These are phyloP conservation scores for Mormyrus lacerda DNA, from an alignment of 2,113 vertebrate species.

Conservation along the genomic window DNA sequence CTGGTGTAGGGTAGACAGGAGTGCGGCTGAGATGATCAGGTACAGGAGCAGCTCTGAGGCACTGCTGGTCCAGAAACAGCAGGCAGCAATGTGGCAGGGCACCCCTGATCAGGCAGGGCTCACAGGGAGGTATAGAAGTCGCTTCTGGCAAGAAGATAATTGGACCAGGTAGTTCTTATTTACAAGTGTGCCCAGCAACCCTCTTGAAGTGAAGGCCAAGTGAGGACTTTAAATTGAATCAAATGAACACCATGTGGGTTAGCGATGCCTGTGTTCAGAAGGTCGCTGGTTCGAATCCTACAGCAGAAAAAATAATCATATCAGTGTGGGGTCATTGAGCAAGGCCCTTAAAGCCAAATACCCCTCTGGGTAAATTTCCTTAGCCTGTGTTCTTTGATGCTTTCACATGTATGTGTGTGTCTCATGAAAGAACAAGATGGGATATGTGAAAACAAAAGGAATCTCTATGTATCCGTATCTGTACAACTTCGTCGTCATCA, in stretches of 20 bases:
- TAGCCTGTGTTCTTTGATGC: background rate
- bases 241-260: background rate
- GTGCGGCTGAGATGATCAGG: background rate
- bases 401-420: background rate
- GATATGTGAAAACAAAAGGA: background rate
- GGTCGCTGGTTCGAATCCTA: background rate
- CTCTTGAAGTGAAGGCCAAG: background rate
- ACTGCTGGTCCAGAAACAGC: background rate
- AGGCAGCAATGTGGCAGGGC: background rate
- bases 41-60: background rate
- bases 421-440: background rate
- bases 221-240: background rate
- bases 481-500: background rate
- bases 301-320: background rate
- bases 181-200: background rate
- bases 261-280: background rate
- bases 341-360: background rate
- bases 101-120: background rate
- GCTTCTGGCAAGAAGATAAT: background rate
- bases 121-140: background rate
- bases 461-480: background rate
- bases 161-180: background rate
- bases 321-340: background rate
- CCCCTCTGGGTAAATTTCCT: background rate
- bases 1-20: background rate